Evolutionary conservation across 2,797 vertebrate species (phyloP).

Genomic region (Notolabrus celidotus): DNA sequence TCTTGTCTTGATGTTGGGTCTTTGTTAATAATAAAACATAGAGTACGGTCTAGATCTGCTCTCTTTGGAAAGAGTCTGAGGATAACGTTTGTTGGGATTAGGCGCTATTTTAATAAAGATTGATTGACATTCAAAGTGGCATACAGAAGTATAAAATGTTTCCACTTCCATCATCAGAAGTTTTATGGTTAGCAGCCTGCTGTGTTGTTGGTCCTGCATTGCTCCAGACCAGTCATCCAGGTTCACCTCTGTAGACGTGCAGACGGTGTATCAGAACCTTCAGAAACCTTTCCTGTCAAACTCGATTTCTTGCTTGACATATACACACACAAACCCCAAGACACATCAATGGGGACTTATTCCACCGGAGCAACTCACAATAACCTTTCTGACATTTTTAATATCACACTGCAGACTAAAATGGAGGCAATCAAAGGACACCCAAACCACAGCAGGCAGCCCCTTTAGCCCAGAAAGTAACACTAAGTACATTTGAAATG

Average conservation of each 20-base stretch:
- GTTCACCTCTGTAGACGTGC: background rate
- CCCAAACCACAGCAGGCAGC: conserved; percentile 27
- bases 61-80: too few species aligned
- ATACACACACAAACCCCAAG: conserved; percentile 2
- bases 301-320: conserved; percentile 6
- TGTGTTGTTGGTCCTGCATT: background rate
- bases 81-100: too few species aligned
- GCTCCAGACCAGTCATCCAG: background rate
- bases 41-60: too few species aligned
- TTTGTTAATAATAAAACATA: too few species aligned
- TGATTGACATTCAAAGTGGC: too few species aligned
- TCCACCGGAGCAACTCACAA: conserved; percentile 13
- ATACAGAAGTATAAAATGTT: too few species aligned
- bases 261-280: background rate
- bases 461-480: conserved; percentile 21
- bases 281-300: conserved; percentile 3
- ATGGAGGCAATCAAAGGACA: conserved; percentile 28
- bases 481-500: conserved; percentile 38
- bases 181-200: too few species aligned
- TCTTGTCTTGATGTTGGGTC: too few species aligned
- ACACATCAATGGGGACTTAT: conserved; percentile 22
- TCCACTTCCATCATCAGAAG: too few species aligned
- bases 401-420: conserved; percentile 23
- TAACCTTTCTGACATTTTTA: conserved; percentile 39
- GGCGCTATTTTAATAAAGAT: too few species aligned